Evolutionary conservation across 1,140 invertebrate genomes (phyloP), one percentile per base, ranked within the genome.

Genomic region (Drosophila erecta): DNA sequence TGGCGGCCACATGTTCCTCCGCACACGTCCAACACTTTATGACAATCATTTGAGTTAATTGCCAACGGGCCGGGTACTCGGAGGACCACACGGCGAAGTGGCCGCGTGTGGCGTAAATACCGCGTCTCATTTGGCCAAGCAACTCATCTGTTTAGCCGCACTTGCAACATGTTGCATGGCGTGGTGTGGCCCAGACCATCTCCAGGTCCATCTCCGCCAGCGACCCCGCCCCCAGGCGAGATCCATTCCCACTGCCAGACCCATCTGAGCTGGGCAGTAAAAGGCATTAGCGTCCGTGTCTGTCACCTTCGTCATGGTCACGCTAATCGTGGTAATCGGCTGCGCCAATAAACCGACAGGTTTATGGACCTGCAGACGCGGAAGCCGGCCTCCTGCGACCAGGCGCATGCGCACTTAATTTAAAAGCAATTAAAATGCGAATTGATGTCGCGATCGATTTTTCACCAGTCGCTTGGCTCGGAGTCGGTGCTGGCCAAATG

Each of bases 271-370:
- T 67, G 64, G 50, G 50, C 57, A 80, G 85, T 90, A 89, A 89
- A 87, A 90, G 85, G 84, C 85, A 89, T 89, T 89, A 89, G 84
- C 84, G 83, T 87, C 84, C 75, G 62, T 83, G 84, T 87, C 83
- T 90, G 84, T 89, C 84, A 89, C 84, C 85, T 87, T 89, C 84
- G 84, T 89, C 84, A 89, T 89, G 85, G 84, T 90, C 85, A 89
- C 85, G 84, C 85, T 90, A 90, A 89, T 90, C 85, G 80, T 61
- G 76, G 79, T 89, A 80, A 87, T 87, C 85, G 76, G 64, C 55
- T 80, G 80, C 85, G 84, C 85, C 85, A 84, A 90, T 89, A 90
- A 89, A 89, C 79, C 75, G 84, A 87, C 84, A 87, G 84, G 76
- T 87, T 87, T 87, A 87, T 80, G 79, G 80, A 80, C 64, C 62